Conservation (phyloP, 2,888 invertebrate species). For the Copidosoma aretas region DNA sequence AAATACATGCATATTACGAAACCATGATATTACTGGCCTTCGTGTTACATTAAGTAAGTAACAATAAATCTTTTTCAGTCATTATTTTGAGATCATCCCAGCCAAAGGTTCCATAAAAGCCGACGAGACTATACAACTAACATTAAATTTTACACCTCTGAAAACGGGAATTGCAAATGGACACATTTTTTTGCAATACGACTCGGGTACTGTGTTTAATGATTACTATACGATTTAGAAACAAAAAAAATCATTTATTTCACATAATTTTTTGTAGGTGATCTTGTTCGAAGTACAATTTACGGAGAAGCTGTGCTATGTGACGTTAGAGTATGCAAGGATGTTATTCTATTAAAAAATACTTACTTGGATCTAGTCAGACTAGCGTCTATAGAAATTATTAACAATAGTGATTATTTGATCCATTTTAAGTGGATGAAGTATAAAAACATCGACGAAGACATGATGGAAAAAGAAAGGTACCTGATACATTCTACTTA, state of each 20-base stretch:
- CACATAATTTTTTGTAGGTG: slow-evolving; percentile 10
- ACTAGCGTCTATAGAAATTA: slow-evolving; percentile 64
- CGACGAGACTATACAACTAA: slow-evolving; percentile 64
- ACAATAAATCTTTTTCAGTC: slow-evolving; percentile 38
- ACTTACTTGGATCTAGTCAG: slow-evolving; percentile 69
- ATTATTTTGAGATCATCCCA: slow-evolving; percentile 66
- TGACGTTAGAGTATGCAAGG: slow-evolving; percentile 64
- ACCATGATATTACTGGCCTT: no score
- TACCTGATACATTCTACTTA: no score
- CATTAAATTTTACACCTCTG: slow-evolving; percentile 65
- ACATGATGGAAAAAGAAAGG: slow-evolving; percentile 57
- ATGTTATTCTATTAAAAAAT: slow-evolving; percentile 65
- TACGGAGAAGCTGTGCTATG: slow-evolving; percentile 60
- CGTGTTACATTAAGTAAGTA: no score
- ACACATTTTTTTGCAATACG: slow-evolving; percentile 58
- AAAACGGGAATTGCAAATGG: slow-evolving; percentile 62
- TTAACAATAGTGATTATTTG: slow-evolving; percentile 66
- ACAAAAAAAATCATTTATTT: background rate
- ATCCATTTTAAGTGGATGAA: slow-evolving; percentile 69
- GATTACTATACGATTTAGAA: background rate
- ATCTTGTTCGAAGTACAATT: slow-evolving; percentile 21
- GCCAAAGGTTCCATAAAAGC: slow-evolving; percentile 65
- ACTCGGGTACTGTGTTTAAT: slow-evolving; percentile 53
- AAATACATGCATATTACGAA: no score
- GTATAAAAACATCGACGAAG: slow-evolving; percentile 60